Evolutionary conservation across 2,113 vertebrate species (phyloP).

Genomic region (Cepphus grylle): DNA sequence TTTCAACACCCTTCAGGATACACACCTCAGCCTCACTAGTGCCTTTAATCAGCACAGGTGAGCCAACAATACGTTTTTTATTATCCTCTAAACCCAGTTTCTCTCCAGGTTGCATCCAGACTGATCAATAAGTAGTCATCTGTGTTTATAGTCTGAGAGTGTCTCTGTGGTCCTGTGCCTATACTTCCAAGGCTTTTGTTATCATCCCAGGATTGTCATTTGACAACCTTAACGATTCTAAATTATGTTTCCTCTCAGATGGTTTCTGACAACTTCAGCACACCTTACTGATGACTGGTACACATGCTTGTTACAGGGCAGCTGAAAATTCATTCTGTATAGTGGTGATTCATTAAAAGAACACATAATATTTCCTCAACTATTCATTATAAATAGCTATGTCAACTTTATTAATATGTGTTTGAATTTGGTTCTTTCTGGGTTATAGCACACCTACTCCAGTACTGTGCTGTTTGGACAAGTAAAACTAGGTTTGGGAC

Average conservation of each 20-base stretch:
- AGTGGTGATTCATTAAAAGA: neutral
- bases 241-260: neutral
- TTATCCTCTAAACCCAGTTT: neutral
- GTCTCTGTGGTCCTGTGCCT: neutral
- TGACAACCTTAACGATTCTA: neutral
- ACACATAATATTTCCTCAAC: neutral
- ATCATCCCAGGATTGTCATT: neutral
- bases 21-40: rapidly evolving
- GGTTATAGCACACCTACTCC: neutral
- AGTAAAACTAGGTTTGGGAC: neutral
- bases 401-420: neutral
- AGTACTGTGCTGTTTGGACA: neutral
- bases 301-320: rapidly evolving
- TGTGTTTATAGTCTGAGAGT: neutral
- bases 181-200: neutral
- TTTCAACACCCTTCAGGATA: neutral
- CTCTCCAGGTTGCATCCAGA: neutral
- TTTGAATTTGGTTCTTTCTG: neutral
- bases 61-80: neutral
- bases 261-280: neutral
- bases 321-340: neutral
- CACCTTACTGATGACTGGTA: neutral
- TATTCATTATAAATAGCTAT: neutral
- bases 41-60: neutral
- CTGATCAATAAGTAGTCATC: neutral